Base-by-base conservation (phyloP, 2,113 vertebrate genomes). In the Dunckerocampus dactyliophorus region DNA sequence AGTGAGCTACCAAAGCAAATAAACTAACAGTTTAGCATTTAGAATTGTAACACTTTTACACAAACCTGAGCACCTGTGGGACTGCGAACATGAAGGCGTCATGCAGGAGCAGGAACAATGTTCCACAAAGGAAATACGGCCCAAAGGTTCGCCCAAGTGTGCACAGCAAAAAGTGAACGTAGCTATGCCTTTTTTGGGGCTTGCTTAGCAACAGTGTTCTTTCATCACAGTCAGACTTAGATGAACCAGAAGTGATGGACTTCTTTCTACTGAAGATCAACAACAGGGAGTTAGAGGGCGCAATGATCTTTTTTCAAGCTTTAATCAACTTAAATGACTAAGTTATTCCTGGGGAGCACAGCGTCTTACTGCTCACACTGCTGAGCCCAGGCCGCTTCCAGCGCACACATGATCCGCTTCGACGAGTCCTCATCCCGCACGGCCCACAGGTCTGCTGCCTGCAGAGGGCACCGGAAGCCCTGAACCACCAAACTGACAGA, bases 31-130 rank as follows among this genome's bases (percentile, higher is more conserved):
- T 39, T 2, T 12, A 39, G 9, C 37, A 39, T 39, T 39, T 39
- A 11, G 10, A 11, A 39, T 39, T 39, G 9, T 1, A 39, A 39
- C 9, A 39, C 5, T 28, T 2, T 28, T 28, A 21, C 49, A 62
- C 75, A 66, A 62, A 95, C 94, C 93, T 93, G 69, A 95, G 88
- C n/a, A 94, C 79, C 74, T 90, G 91, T 0, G 94, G 94, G 15
- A 92, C 79, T 1, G 89, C 69, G 22, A 96, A 95, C 87, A 93
- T 82, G 88, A 94, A 92, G 74, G 86, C 53, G 2, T 95, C 92
- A 1, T 93, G 87, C 63, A 90, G 21, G 61, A 94, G 4, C 45
- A 94, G 86, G 75, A 85, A 89, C 52, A 88, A 66, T 0, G 90
- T 93, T 7, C 89, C 88, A 10, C 89, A 67, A 66, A 95, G 87